phyloP scores from a whole-genome alignment of 2,888 invertebrate genomes.

The Netelia virgata region DNA sequence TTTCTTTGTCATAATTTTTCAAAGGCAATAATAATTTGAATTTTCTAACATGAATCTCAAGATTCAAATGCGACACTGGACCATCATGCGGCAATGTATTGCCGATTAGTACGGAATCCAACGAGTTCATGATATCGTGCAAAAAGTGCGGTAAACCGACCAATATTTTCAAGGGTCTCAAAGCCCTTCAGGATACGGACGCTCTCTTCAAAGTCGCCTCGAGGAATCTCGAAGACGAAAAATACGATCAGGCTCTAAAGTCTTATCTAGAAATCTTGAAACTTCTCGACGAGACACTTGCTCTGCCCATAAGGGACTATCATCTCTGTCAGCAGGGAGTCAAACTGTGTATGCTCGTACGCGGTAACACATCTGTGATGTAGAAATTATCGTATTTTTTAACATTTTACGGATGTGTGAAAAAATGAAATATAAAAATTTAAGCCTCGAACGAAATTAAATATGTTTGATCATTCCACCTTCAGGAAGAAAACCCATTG shows the following conservation, averaged over 20 bases:
- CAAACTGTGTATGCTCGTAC: constrained; percentile 89
- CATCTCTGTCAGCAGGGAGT: constrained; percentile 91
- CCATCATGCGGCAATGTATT: constrained; percentile 88
- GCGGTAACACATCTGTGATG: constrained; percentile 86
- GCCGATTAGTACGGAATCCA: constrained; percentile 88
- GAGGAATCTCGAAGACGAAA: constrained; percentile 87
- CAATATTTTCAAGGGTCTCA: constrained; percentile 91
- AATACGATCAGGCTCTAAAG: constrained; percentile 88
- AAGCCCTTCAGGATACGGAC: constrained; percentile 92
- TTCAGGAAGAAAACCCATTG: too few species aligned
- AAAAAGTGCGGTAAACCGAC: constrained; percentile 89
- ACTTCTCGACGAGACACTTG: constrained; percentile 89
- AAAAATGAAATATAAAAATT: background rate
- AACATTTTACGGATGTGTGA: background rate
- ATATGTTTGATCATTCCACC: too few species aligned
- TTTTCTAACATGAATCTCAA: constrained; percentile 52
- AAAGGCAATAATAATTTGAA: too few species aligned
- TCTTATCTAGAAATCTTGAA: constrained; percentile 89
- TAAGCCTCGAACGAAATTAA: too few species aligned
- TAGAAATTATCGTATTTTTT: constrained; percentile 23
- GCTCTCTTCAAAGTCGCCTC: constrained; percentile 88
- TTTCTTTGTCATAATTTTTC: too few species aligned
- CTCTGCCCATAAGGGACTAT: constrained; percentile 91
- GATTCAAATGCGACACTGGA: constrained; percentile 88
- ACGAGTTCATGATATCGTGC: constrained; percentile 90